Evolutionary conservation across 2,797 vertebrate genomes (phyloP), one percentile per base, ranked within the genome.

Genomic region (Tokudaia tokunoshimensis): DNA sequence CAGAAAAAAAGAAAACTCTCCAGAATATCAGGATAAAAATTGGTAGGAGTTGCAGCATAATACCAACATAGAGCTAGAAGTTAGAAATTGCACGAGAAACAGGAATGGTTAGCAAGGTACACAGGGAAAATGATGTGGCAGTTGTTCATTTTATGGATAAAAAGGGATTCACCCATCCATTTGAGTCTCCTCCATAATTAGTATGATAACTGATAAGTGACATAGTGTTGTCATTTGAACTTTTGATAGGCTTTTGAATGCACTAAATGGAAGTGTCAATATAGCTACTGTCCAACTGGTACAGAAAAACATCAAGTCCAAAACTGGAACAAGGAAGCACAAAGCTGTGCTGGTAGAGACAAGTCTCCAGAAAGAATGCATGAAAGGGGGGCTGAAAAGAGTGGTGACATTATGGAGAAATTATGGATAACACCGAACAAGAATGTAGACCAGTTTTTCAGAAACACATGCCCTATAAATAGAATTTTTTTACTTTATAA

Each of bases 171-270:
- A 52, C 34, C 14, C 47, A 47, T 34, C 72, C 55, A 78, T 50
- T 55, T 82, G 50, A 13, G 92, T 90, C 61, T 79, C 65, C 29
- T 19, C 29, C 24, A 90, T 31, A 89, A 24, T 55, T 85, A 17
- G 50, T 37, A 37, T 37, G 70, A 72, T 70, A 94, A 78, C 65
- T 94, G 55, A 75, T 88, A 79, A 94, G 55, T 59, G 44, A 57
- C 10, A 94, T 74, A 47, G 55, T 65, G 11, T 55, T 92, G 75
- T 79, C 50, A 93, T 20, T 34, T 94, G 75, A 6, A 41, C 57
- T 88, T 86, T 89, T 80, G 86, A 92, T 89, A 82, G 19, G 52
- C 34, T 96, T 95, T 61, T 93, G 37, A 81, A 89, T 72, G 37
- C 26, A 65, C 17, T 41, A 13, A 95, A 70, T 88, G 79, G 74